Base-by-base conservation (phyloP, 2,888 invertebrate genomes). In the Neoscelio sp. region DNA sequence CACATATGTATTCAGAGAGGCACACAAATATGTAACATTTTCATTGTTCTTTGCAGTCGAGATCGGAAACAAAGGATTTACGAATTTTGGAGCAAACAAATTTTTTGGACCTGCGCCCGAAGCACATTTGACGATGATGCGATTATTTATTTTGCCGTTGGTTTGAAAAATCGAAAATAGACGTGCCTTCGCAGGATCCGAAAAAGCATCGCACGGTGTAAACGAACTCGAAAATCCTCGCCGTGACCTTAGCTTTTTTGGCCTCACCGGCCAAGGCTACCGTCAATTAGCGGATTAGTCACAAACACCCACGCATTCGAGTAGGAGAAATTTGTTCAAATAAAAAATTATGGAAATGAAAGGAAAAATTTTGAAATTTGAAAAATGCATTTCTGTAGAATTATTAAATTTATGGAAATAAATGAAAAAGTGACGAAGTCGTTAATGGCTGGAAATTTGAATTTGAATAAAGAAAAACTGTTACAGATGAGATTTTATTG, bases 191-290 rank as follows among this genome's bases (percentile, higher is more conserved):
- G 38, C 58, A 68, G 68, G 58, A 68, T 46, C 54, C 42, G 35
- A 74, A 74, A 42, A 40, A 17, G 44, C 18, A 8, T 33, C 30
- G 38, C 6, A 7, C 30, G 23, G 58, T 82, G 82, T 82, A 81
- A 84, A 81, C 62, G 82, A 85, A 82, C 82, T 74, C 74, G 33
- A 48, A 70, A 62, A 78, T 82, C 79, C 82, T 84, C 82, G 75
- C 46, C 50, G 54, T 62, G 82, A 84, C 82, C 82, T 84, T 80
- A 80, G 48, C 62, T n/a, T 62, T 73, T 70, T 65, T 54, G 46
- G 58, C 62, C 26, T 46, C 48, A 10, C 18, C 48, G 7, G 7
- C 5, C 68, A 58, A 70, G 48, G 75, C 33, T n/a, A n/a, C n/a
- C 46, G 10, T 2, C 30, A 26, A 48, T 70, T 28, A 65, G 26